Conservation (phyloP, 2,113 vertebrate species). For the Oncorhynchus masou region DNA sequence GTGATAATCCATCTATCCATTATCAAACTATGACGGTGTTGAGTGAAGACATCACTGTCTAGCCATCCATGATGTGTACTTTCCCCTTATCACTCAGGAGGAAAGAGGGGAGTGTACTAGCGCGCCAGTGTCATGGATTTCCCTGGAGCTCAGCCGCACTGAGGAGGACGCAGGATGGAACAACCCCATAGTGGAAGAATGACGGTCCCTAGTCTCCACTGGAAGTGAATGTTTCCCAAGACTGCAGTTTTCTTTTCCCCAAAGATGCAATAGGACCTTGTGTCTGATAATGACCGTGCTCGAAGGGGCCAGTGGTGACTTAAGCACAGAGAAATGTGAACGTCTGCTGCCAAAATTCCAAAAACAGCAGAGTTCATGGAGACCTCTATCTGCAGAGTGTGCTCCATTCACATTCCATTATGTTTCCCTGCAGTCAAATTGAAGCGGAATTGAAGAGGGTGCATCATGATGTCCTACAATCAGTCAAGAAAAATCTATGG, state of each 20-base stretch:
- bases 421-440: neutral
- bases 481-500: neutral
- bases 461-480: neutral
- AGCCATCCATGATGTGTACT: neutral
- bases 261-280: neutral
- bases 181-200: neutral
- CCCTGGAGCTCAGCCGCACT: neutral
- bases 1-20: neutral
- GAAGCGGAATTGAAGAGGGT: constrained; percentile 1
- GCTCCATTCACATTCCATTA: neutral
- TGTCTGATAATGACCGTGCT: neutral
- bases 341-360: constrained; percentile 40
- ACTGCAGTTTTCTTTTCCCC: constrained; percentile 9
- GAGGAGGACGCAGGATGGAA: neutral
- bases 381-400: neutral
- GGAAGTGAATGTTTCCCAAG: constrained; percentile 43
- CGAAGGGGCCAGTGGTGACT: neutral
- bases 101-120: neutral
- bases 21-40: neutral
- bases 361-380: constrained; percentile 10
- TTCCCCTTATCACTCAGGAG: neutral
- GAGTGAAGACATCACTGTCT: neutral
- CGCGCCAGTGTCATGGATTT: neutral
- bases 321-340: constrained; percentile 11
- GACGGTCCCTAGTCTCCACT: constrained; percentile 10